Percentiles rank a stretch among this genome's conserved stretches.
phyloP scores from a whole-genome alignment of 2,797 vertebrate genomes.

The Gymnocypris eckloni region DNA sequence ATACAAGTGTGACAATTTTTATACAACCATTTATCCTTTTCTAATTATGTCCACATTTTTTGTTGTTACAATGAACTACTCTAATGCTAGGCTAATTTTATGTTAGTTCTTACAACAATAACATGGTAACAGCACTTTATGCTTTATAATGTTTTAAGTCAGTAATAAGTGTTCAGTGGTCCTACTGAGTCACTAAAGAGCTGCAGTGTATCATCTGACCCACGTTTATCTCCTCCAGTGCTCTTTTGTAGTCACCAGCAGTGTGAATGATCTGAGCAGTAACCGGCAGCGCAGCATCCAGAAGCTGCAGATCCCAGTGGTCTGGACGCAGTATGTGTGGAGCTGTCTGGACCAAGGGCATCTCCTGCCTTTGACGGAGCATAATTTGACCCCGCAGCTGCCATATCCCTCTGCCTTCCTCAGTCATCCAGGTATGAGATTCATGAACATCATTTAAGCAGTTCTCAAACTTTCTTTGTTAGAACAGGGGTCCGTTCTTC shows the following conservation, averaged over 20 bases:
- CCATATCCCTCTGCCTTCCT: neutral
- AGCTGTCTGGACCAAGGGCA: conserved; percentile 74
- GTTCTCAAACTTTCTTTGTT: neutral
- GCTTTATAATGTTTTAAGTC: neutral
- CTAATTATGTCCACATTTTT: too few relatives aligned
- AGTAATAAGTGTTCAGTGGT: neutral
- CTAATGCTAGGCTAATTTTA: neutral
- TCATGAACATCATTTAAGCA: neutral
- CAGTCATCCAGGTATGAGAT: conserved; percentile 52
- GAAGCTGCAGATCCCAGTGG: conserved; percentile 76
- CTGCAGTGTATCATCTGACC: neutral
- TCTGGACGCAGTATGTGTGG: conserved; percentile 78
- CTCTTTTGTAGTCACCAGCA: conserved; percentile 79
- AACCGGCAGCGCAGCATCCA: conserved; percentile 72
- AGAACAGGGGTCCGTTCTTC: neutral
- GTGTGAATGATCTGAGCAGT: conserved; percentile 73
- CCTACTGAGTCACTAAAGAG: neutral
- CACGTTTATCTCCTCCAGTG: conserved; percentile 72
- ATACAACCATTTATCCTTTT: too few relatives aligned
- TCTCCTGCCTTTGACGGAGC: conserved; percentile 73
- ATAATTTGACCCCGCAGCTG: conserved; percentile 56
- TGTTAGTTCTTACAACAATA: neutral
- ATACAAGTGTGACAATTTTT: too few relatives aligned
- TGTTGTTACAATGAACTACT: neutral
- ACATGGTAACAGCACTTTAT: neutral